Base-by-base conservation (phyloP, 2,888 invertebrate species). In the Trichopria drosophilae region DNA sequence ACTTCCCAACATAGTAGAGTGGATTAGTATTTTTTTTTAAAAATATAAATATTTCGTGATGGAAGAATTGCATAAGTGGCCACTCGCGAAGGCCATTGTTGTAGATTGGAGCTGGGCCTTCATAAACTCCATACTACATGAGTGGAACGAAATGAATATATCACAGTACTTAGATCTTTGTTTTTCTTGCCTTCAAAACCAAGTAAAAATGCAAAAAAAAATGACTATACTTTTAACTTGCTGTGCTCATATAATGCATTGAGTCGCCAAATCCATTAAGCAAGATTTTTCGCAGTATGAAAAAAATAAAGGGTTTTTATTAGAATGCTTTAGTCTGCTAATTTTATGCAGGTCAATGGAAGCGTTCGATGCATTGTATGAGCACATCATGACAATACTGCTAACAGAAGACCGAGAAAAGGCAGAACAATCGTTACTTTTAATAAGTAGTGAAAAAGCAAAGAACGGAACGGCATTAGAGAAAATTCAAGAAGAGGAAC, bases 301-400 rank as follows among this genome's bases (percentile, higher is more conserved):
- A 7, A 4, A 10, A 4, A 24, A 40, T 2, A 57, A 51, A 44
- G 26, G 29, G 3, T 39, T 55, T 12, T 9, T 53, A 16, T 37
- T 59, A 20, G 55, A 59, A 47, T 51, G 44, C 18, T 50, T 50
- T 26, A 36, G 45, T 3, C 34, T 55, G 6, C 16, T 57, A 26
- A 34, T 45, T 18, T 10, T 55, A 10, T 36, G 53, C 10, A 20
- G 57, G 22, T 44, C 16, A 18, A 28, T 55, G 0, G 24, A 28
- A 2, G 19, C 44, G 19, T 29, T 55, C 1, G 49, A 51, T 10
- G 31, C 40, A 4, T 10, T 50, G 7, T 51, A 51, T 13, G 12
- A 54, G 24, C 51, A 57, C 7, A 23, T 57, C 1, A 24, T 13
- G 1, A 37, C 15, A 2, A 19, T 55, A 4, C 13, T 53, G 0